These are phyloP conservation scores for Coracopsis vasa DNA, from an alignment of 2,113 vertebrate genomes.

Conservation along the genomic window DNA sequence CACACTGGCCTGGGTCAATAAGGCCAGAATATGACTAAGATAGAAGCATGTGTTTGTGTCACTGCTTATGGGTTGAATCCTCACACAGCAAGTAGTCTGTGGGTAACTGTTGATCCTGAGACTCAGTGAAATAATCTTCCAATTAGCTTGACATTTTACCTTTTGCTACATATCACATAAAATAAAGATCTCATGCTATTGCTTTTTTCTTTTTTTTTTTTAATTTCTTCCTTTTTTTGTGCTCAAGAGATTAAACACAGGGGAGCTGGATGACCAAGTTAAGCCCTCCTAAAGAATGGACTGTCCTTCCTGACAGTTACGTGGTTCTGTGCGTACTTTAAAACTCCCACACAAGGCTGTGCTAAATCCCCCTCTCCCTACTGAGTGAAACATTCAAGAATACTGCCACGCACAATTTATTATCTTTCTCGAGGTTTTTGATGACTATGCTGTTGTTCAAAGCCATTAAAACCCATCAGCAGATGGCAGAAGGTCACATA, in stretches of 20 bases:
- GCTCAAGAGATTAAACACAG: neutral
- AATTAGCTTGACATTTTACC: neutral
- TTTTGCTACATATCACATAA: neutral
- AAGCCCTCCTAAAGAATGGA: neutral
- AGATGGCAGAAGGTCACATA: constrained; percentile 49
- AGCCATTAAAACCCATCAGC: constrained; percentile 51
- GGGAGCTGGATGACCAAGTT: neutral
- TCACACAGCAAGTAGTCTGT: neutral
- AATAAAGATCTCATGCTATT: neutral
- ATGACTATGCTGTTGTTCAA: constrained; percentile 8
- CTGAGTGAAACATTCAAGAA: constrained; percentile 42
- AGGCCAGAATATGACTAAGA: neutral
- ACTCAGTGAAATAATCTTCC: neutral
- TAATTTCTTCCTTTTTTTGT: neutral
- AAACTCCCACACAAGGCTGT: constrained; percentile 33
- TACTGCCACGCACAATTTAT: constrained; percentile 42
- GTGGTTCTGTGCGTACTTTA: neutral
- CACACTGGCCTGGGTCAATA: neutral
- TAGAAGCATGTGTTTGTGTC: neutral
- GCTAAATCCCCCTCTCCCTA: constrained; percentile 22
- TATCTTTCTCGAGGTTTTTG: constrained; percentile 30
- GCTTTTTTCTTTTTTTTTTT: neutral
- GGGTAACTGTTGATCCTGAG: neutral
- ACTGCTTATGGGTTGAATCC: neutral
- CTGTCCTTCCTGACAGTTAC: neutral